A percentile compares a stretch with the other conserved stretches of the same genome.
Conservation (phyloP, 2,888 invertebrate species). For the Campopleginae sp. region DNA sequence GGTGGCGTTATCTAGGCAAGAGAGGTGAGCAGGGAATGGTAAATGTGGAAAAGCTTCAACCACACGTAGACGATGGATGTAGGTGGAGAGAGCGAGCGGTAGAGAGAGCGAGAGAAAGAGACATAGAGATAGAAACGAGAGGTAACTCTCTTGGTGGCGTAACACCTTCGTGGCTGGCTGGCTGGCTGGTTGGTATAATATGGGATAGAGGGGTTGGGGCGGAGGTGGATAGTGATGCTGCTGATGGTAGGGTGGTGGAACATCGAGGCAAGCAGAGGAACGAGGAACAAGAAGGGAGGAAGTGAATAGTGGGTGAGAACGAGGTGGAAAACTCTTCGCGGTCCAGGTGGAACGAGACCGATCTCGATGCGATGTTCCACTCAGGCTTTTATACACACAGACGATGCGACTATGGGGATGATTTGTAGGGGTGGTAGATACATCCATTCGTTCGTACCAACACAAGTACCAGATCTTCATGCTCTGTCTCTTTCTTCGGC, state of each 20-base stretch:
- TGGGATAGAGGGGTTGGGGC: slow-evolving; percentile 29
- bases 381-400: slow-evolving; percentile 52
- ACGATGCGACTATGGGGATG: slow-evolving; percentile 45
- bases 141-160: slow-evolving; percentile 63
- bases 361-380: slow-evolving; percentile 55
- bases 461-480: slow-evolving; percentile 25
- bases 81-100: slow-evolving; percentile 24
- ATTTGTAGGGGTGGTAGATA: slow-evolving; percentile 51
- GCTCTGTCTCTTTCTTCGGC: slow-evolving; percentile 9
- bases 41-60: slow-evolving; percentile 24
- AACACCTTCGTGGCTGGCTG: slow-evolving; percentile 68
- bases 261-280: slow-evolving; percentile 47
- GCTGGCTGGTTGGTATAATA: slow-evolving; percentile 61
- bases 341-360: slow-evolving; percentile 57
- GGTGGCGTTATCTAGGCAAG: slow-evolving; percentile 30
- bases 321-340: slow-evolving; percentile 51
- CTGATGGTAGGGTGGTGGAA: slow-evolving; percentile 41
- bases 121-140: slow-evolving; percentile 28
- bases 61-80: slow-evolving; percentile 26
- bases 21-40: slow-evolving; percentile 6
- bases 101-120: slow-evolving; percentile 35
- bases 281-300: slow-evolving; percentile 12
- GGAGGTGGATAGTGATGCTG: slow-evolving; percentile 42
- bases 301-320: slow-evolving; percentile 10
- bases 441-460: slow-evolving; percentile 51